Conservation (phyloP, 1,140 invertebrate genomes). For the Bombus fervidus region DNA sequence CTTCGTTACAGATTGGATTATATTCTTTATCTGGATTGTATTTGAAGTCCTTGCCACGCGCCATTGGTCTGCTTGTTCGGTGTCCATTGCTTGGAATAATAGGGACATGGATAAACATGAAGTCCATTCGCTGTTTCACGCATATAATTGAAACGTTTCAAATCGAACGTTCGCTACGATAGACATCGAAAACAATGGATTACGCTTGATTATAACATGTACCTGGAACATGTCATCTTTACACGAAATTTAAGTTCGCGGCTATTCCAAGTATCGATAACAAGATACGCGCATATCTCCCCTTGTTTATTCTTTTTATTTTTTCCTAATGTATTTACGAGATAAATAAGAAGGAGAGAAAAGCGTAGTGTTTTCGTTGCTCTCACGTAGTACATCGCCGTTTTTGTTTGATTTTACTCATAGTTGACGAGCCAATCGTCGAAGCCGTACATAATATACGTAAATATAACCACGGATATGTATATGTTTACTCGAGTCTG, state of each 20-base stretch:
- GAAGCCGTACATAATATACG: conserved; percentile 34
- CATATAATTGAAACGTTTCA: conserved; percentile 25
- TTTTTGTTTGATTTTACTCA: conserved; percentile 48
- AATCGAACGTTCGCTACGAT: not conserved
- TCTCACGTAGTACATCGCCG: not conserved
- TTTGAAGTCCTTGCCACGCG: not conserved
- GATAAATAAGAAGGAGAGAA: not conserved
- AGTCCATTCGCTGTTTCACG: not conserved
- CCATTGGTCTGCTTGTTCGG: not conserved
- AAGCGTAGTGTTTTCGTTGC: not conserved
- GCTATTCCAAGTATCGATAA: not conserved
- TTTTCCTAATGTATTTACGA: not conserved
- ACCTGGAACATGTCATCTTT: not conserved
- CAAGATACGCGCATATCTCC: too few species aligned
- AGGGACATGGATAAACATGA: conserved; percentile 4
- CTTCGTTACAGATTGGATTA: conserved; percentile 33
- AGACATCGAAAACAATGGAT: not conserved
- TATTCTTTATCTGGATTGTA: conserved; percentile 14
- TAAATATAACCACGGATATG: conserved; percentile 4
- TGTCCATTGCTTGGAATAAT: not conserved
- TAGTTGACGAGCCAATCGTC: conserved; percentile 48
- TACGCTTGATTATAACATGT: not conserved
- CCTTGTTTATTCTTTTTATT: too few species aligned
- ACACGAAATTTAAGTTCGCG: not conserved
- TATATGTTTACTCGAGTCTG: not conserved